Percentiles rank a stretch among this genome's conserved stretches.
Evolutionary conservation across 1,140 invertebrate species (phyloP).

Genomic region (Platyura marginata): DNA sequence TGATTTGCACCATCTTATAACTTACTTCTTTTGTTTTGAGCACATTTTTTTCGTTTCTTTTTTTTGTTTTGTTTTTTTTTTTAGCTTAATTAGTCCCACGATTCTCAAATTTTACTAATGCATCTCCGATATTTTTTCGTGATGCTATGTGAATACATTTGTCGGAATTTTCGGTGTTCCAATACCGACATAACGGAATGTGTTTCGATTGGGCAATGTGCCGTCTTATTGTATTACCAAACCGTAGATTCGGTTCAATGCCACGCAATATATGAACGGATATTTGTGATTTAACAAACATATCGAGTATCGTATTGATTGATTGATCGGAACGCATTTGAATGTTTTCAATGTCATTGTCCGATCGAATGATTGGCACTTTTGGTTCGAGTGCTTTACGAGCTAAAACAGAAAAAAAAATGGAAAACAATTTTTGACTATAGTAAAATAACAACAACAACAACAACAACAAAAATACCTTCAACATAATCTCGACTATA

Average conservation of each 20-base stretch:
- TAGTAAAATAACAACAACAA: too few species aligned
- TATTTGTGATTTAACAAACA: slow-evolving; percentile 20
- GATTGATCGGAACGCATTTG: slow-evolving; percentile 13
- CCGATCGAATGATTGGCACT: slow-evolving; percentile 38
- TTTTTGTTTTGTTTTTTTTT: too few species aligned
- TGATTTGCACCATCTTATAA: too few species aligned
- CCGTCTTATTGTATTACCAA: slow-evolving; percentile 14
- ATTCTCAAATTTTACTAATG: slow-evolving; percentile 8
- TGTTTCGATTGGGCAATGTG: slow-evolving; percentile 8
- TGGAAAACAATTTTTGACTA: too few species aligned
- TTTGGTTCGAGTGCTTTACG: slow-evolving; percentile 35
- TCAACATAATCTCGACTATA: slow-evolving; percentile 62
- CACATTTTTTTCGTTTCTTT: too few species aligned
- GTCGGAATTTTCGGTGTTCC: background rate
- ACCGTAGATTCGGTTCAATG: slow-evolving; percentile 20
- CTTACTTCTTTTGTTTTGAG: too few species aligned
- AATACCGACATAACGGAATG: slow-evolving; percentile 2
- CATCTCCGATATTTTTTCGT: slow-evolving; percentile 23
- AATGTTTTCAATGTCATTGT: slow-evolving; percentile 37
- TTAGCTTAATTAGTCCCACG: too few species aligned
- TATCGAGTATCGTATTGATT: slow-evolving; percentile 19
- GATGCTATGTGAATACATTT: slow-evolving; percentile 22
- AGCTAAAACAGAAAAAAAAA: slow-evolving; percentile 27
- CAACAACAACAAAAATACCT: slow-evolving; percentile 34
- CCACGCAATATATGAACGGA: slow-evolving; percentile 20